Percentiles rank a stretch among this genome's conserved stretches.
phyloP scores from a whole-genome alignment of 2,888 invertebrate genomes.

The Philereme transversata region DNA sequence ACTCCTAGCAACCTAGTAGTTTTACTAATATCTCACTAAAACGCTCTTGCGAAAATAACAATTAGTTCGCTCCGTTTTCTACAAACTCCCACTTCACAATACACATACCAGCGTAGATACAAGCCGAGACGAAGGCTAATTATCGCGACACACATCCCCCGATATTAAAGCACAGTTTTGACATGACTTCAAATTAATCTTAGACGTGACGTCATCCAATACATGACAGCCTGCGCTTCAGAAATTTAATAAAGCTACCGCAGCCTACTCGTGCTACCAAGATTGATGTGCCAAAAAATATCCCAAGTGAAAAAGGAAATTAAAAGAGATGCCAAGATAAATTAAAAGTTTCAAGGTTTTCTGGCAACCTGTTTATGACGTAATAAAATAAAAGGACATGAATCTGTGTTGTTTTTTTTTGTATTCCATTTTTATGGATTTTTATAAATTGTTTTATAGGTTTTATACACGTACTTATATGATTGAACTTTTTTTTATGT shows the following conservation, averaged over 20 bases:
- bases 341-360: conserved; percentile 54
- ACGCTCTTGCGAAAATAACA: no score
- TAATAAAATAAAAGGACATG: conserved; percentile 40
- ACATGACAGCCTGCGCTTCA: conserved; percentile 56
- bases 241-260: conserved; percentile 75
- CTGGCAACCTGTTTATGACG: conserved; percentile 46
- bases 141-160: conserved; percentile 50
- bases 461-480: no score
- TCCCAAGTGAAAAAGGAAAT: conserved; percentile 57
- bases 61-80: no score
- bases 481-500: no score
- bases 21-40: no score
- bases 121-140: conserved; percentile 38
- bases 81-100: no score
- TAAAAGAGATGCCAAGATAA: conserved; percentile 57
- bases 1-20: no score
- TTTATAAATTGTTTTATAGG: neutral
- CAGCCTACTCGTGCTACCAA: conserved; percentile 58
- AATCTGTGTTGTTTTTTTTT: conserved; percentile 25
- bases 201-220: conserved; percentile 50
- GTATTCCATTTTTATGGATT: conserved; percentile 1
- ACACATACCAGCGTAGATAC: no score
- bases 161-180: conserved; percentile 64
- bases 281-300: conserved; percentile 72
- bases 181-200: conserved; percentile 73